These are phyloP conservation scores for Nesidiocoris tenuis DNA, from an alignment of 2,888 invertebrate species.

Conservation along the genomic window DNA sequence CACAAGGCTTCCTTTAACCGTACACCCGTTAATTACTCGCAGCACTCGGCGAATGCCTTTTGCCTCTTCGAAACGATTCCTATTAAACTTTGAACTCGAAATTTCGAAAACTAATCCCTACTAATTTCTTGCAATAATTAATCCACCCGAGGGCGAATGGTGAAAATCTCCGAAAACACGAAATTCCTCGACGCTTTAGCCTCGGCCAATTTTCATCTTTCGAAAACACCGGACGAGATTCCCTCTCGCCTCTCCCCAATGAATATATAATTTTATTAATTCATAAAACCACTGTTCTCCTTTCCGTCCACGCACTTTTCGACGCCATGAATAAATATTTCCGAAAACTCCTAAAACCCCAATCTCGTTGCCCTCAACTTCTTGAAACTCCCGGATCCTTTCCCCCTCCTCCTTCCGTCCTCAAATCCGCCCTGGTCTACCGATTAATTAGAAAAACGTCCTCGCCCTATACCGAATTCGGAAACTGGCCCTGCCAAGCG, in stretches of 20 bases:
- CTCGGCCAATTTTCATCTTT: conserved; percentile 20
- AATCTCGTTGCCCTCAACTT: conserved; percentile 14
- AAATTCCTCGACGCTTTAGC: background rate
- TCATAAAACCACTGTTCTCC: conserved; percentile 45
- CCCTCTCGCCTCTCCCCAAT: conserved; percentile 38
- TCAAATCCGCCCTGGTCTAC: conserved; percentile 27
- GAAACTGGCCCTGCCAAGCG: no score
- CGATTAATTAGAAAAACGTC: conserved; percentile 45
- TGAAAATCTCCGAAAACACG: background rate
- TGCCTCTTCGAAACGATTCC: background rate
- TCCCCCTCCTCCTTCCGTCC: conserved; percentile 4
- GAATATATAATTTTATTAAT: conserved; percentile 48
- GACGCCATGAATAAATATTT: conserved; percentile 45
- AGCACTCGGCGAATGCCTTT: background rate
- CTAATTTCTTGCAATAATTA: no score
- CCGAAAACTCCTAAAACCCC: conserved; percentile 14
- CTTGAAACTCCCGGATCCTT: conserved; percentile 19
- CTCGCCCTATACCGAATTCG: conserved; percentile 7
- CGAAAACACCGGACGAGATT: conserved; percentile 20
- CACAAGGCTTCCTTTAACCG: conserved; percentile 18
- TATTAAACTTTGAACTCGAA: background rate
- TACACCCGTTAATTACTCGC: conserved; percentile 45
- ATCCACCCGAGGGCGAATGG: background rate
- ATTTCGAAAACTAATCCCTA: background rate
- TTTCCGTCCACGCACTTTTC: conserved; percentile 21